Conservation (phyloP, 2,888 invertebrate genomes). For the Catocala fraxini region DNA sequence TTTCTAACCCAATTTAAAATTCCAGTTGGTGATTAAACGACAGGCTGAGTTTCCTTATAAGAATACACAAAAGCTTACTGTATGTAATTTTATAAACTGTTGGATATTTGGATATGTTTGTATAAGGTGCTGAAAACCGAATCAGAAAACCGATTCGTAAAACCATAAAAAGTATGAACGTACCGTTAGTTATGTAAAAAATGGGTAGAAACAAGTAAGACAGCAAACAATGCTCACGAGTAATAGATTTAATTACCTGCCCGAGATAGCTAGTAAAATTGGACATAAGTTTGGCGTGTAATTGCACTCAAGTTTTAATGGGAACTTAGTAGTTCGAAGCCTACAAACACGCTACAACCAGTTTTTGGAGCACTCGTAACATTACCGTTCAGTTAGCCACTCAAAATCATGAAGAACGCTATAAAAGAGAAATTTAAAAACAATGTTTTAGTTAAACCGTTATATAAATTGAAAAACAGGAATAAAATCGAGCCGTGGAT, state of each 20-base stretch:
- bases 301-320: constrained; percentile 50
- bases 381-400: constrained; percentile 24
- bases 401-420: constrained; percentile 45
- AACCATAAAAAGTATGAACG: no score
- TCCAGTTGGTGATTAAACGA: no score
- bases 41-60: no score
- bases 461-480: constrained; percentile 66
- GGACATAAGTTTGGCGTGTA: constrained; percentile 32
- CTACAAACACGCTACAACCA: constrained; percentile 48
- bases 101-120: no score
- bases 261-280: constrained; percentile 32
- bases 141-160: no score
- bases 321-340: constrained; percentile 37
- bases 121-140: no score
- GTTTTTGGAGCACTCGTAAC: constrained; percentile 40
- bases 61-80: no score
- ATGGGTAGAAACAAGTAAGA: not conserved
- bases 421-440: constrained; percentile 67
- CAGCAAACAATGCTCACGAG: not conserved
- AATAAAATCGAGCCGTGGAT: constrained; percentile 57
- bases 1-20: no score
- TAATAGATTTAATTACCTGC: constrained; percentile 30
- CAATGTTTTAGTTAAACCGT: constrained; percentile 73
- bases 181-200: no score
- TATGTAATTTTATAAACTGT: no score